These are phyloP conservation scores for Rana temporaria DNA, from an alignment of 2,113 vertebrate genomes.

Conservation along the genomic window DNA sequence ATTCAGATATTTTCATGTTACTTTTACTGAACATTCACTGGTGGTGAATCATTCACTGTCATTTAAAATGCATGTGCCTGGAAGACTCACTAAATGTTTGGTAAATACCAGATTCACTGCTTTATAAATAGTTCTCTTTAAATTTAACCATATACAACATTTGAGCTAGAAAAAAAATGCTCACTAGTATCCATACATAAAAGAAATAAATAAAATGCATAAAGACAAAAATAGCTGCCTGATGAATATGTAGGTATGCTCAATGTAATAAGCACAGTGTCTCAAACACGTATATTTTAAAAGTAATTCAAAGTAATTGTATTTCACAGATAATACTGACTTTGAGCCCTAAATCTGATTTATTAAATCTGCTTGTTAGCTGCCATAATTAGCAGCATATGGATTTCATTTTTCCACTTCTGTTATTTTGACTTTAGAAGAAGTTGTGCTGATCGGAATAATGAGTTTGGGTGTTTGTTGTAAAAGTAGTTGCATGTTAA, in stretches of 20 bases:
- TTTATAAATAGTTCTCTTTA: too few species aligned
- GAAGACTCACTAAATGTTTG: too few species aligned
- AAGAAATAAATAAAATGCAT: neutral
- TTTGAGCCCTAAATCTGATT: slow-evolving; percentile 43
- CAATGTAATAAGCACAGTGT: neutral
- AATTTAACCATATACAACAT: too few species aligned
- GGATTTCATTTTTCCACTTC: slow-evolving; percentile 55
- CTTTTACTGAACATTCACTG: too few species aligned
- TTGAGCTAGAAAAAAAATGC: too few species aligned
- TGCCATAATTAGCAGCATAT: slow-evolving; percentile 56
- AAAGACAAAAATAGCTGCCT: neutral
- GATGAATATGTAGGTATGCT: neutral
- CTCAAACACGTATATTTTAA: neutral
- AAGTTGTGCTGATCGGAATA: slow-evolving; percentile 50
- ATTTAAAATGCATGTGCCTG: too few species aligned
- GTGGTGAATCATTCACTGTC: too few species aligned
- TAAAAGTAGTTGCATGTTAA: slow-evolving; percentile 44
- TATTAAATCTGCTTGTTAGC: slow-evolving; percentile 45
- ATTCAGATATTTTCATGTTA: too few species aligned
- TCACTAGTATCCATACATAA: too few species aligned
- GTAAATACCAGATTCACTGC: too few species aligned
- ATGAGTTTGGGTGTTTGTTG: slow-evolving; percentile 54
- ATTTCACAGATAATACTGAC: slow-evolving; percentile 31
- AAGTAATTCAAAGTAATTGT: slow-evolving; percentile 49
- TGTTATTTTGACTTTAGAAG: slow-evolving; percentile 48